These are phyloP conservation scores for Tolmerus cingulatus DNA, from an alignment of 2,888 invertebrate genomes.

Conservation along the genomic window DNA sequence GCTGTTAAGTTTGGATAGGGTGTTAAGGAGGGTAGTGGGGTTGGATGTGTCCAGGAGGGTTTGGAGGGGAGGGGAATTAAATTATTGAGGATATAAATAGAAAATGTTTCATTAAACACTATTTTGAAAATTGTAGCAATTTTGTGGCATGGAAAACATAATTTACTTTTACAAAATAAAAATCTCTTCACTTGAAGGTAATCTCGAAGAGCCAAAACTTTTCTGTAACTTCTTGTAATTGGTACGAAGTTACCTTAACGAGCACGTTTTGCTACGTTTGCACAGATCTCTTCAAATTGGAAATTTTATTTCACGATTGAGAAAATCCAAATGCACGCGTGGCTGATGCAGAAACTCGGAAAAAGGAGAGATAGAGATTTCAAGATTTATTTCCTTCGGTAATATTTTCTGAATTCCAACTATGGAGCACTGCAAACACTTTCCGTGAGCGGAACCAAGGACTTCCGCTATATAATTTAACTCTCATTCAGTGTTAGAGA, in stretches of 20 bases:
- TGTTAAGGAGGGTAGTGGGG: too few relatives aligned
- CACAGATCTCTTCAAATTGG: slow-evolving; percentile 25
- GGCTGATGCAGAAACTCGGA: background rate
- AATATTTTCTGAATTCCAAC: background rate
- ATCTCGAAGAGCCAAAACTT: background rate
- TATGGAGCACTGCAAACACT: background rate
- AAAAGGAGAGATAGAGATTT: background rate
- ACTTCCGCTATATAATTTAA: background rate
- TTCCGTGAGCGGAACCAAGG: too few relatives aligned
- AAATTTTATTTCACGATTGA: slow-evolving; percentile 35
- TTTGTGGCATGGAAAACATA: background rate
- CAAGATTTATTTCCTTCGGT: background rate
- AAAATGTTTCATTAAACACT: background rate
- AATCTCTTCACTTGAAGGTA: background rate
- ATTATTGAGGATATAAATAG: background rate
- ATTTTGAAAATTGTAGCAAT: background rate
- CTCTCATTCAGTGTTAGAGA: background rate
- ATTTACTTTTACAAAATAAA: background rate
- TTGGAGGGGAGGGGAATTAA: too few relatives aligned
- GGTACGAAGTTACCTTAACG: slow-evolving; percentile 8
- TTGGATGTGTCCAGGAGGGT: too few relatives aligned
- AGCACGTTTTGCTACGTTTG: background rate
- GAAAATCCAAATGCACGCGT: background rate
- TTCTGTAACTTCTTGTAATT: slow-evolving; percentile 12
- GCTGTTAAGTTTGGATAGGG: too few relatives aligned